These are phyloP conservation scores for Geopemphigus sp. DNA, from an alignment of 1,140 invertebrate genomes.

Conservation along the genomic window DNA sequence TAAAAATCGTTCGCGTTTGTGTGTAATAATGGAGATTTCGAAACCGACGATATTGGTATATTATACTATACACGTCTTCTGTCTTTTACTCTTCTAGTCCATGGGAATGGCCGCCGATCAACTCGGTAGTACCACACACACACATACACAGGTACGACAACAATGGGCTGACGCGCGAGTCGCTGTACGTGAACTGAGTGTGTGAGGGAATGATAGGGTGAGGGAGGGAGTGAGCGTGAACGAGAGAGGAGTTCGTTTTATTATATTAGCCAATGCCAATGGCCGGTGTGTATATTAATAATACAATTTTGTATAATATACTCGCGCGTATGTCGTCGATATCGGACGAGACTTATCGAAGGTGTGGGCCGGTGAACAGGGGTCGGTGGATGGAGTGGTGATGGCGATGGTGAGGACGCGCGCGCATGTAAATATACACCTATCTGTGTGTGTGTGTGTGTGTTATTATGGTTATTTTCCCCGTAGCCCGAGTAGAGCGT, in stretches of 20 bases:
- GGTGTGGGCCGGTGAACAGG: too few relatives aligned
- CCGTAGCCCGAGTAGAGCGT: neutral
- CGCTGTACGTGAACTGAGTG: too few relatives aligned
- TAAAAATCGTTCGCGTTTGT: too few relatives aligned
- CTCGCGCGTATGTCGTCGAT: too few relatives aligned
- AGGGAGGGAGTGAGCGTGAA: too few relatives aligned
- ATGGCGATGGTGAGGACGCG: too few relatives aligned
- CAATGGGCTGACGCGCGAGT: constrained; percentile 39
- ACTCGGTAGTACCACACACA: neutral
- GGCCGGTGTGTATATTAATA: neutral
- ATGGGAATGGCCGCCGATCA: constrained; percentile 35
- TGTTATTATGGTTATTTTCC: constrained; percentile 8
- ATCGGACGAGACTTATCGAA: neutral
- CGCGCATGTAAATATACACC: neutral
- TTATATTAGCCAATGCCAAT: constrained; percentile 46
- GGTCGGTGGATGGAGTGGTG: too few relatives aligned
- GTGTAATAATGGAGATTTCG: too few relatives aligned
- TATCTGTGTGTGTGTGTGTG: neutral
- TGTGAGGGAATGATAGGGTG: too few relatives aligned
- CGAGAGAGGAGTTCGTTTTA: constrained; percentile 13
- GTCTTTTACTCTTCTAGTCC: constrained; percentile 2
- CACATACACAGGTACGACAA: too few relatives aligned
- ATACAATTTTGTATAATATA: neutral
- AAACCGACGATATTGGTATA: too few relatives aligned
- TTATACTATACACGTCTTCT: too few relatives aligned